These are phyloP conservation scores for Helicoverpa zea DNA, from an alignment of 1,140 invertebrate species.

Conservation along the genomic window DNA sequence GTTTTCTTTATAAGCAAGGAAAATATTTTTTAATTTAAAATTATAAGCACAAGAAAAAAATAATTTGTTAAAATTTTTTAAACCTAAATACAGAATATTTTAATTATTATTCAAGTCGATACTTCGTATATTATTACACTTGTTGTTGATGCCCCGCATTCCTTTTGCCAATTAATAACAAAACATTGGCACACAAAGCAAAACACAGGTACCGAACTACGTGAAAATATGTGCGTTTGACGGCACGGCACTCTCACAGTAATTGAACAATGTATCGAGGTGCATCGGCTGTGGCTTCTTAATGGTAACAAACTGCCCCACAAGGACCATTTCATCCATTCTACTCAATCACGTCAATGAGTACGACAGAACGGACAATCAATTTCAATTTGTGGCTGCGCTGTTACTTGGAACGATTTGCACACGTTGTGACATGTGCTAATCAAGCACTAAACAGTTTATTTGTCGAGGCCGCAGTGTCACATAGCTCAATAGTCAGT, in stretches of 20 bases:
- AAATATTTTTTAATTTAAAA: too few species aligned
- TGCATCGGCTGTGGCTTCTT: slow-evolving; percentile 59
- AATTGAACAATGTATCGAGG: slow-evolving; percentile 48
- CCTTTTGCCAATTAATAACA: background rate
- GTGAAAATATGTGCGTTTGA: slow-evolving; percentile 44
- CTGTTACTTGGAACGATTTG: slow-evolving; percentile 71
- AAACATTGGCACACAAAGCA: slow-evolving; percentile 16
- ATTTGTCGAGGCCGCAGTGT: slow-evolving; percentile 68
- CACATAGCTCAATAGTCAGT: slow-evolving; percentile 64
- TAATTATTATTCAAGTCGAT: too few species aligned
- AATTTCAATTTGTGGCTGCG: slow-evolving; percentile 78
- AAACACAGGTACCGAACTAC: slow-evolving; percentile 31
- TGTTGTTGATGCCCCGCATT: background rate
- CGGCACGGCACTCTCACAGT: slow-evolving; percentile 46
- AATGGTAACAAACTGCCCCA: slow-evolving; percentile 66
- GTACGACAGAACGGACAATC: slow-evolving; percentile 72
- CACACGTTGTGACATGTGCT: slow-evolving; percentile 74
- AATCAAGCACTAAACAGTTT: slow-evolving; percentile 84
- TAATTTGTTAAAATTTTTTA: too few species aligned
- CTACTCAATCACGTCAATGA: slow-evolving; percentile 82
- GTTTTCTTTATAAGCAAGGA: too few species aligned
- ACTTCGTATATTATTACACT: background rate
- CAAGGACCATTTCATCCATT: slow-evolving; percentile 81
- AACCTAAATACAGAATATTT: too few species aligned
- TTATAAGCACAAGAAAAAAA: too few species aligned